Base-by-base conservation (phyloP, 64 coral and sea anemone species). In the Pocillopora verrucosa region DNA sequence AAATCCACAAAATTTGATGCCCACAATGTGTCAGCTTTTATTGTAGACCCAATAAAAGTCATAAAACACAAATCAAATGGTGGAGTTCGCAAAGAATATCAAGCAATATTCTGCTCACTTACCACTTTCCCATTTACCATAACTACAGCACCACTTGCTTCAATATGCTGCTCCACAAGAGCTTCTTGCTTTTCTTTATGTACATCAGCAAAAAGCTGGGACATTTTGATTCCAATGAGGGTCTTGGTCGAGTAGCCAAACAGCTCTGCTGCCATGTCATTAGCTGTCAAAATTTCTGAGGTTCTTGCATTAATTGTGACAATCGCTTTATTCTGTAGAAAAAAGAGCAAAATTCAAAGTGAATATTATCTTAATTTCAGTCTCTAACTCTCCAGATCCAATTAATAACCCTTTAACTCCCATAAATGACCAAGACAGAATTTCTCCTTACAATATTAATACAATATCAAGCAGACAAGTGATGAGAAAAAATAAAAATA, bases 51-150 rank as follows among this genome's bases (percentile, higher is more conserved):
- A 22, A 73, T 25, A 38, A 1, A 30, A 30, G 30, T 30, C 30
- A 30, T 30, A 30, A 30, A 30, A 30, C 30, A 30, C 30, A 30
- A 30, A 30, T 30, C 30, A 30, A 30, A 30, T 30, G 30, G 30
- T 30, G 30, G 30, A 30, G 30, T 30, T 30, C 30, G 30, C 0
- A 30, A 74, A 26, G 13, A 74, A 11, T 15, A 41, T 76, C 4
- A 5, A 76, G 12, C 9, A 26, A 60, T 82, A 2, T 65, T 51
- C 41, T 1, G 1, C 56, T 10, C n/a, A 80, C 96, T 78, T 79
- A 95, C 96, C 93, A 98, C 96, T 93, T 98, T 98, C 24, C 96
- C 96, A 36, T 87, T 92, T 19, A 98, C 96, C 83, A 98, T 86
- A 9, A 98, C 96, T 7, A 98, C 84, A 4, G 96, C 96, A 16